Evolutionary conservation across 2,888 invertebrate species (phyloP).

Genomic region (Acrobasis consociella): DNA sequence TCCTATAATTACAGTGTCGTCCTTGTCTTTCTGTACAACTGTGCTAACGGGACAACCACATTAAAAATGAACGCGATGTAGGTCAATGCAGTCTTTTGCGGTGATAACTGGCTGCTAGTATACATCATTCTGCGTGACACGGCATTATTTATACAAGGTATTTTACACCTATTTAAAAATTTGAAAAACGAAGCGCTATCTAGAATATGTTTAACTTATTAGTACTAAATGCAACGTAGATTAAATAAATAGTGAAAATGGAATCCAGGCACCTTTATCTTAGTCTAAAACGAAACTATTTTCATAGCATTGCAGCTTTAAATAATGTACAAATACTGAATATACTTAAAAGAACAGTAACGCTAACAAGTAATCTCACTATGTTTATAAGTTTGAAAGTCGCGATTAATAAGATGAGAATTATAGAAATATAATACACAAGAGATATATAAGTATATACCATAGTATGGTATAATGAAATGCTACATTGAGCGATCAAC

Average conservation of each 20-base stretch:
- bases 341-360: neutral
- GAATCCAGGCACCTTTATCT: slow-evolving; percentile 72
- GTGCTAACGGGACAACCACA: no score
- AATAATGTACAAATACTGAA: slow-evolving; percentile 1
- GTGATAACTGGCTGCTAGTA: no score
- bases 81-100: no score
- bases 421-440: slow-evolving; percentile 6
- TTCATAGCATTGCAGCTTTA: slow-evolving; percentile 3
- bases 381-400: slow-evolving; percentile 14
- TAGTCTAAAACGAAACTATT: slow-evolving; percentile 53
- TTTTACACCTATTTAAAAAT: slow-evolving; percentile 26
- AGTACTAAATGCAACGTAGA: slow-evolving; percentile 48
- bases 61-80: no score
- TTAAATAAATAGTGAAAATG: slow-evolving; percentile 42
- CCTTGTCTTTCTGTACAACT: no score
- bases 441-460: neutral
- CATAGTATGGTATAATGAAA: slow-evolving; percentile 24
- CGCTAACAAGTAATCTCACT: slow-evolving; percentile 39
- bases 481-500: slow-evolving; percentile 13
- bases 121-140: slow-evolving; percentile 21
- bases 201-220: slow-evolving; percentile 36
- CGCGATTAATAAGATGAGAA: slow-evolving; percentile 29
- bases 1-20: no score
- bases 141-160: slow-evolving; percentile 25
- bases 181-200: slow-evolving; percentile 34